Base-by-base conservation (phyloP, 1,140 invertebrate genomes). In the Drosophila neocordata region DNA sequence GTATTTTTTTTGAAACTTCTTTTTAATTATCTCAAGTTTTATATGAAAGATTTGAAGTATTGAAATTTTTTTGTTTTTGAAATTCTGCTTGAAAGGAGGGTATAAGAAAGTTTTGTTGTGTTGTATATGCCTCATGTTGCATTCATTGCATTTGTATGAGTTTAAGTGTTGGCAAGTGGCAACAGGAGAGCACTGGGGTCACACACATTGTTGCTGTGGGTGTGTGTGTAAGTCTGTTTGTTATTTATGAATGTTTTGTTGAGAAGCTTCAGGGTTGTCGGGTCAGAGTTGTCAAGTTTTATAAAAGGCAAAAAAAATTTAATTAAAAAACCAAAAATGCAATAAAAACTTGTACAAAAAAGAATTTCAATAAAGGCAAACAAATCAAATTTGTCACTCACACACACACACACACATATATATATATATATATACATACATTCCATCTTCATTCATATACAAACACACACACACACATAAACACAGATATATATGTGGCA, bases 351-450 rank as follows among this genome's bases (percentile, higher is more conserved):
- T 18, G 41, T 20, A 18, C 9, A 3, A 11, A 48, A 48, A 48
- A 48, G 18, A 18, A 48, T 48, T 15, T 59, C 35, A 65, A 76
- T 44, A 72, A 24, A 55, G 56, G 59, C 58, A 62, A 62, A 60
- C 52, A 55, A 41, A 65, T 38, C 68, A 41, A 60, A 27, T 53
- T n/a, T 37, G 13, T 27, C 31, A 61, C 66, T 55, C 57, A 59
- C 59, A 24, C 34, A 37, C 18, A 56, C 31, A 52, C 35, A 52
- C 18, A 65, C 37, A 44, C 11, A 63, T n/a, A 53, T 41, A 22
- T 20, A 48, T 13, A 59, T 13, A 56, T 3, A 38, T n/a, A 15
- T 15, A 41, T 15, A 18, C 8, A 18, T 8, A 48, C 41, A 48
- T 48, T 48, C 15, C 41, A 48, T 48, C 15, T 48, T 48, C 41